Evolutionary conservation across 2,888 invertebrate genomes (phyloP).

Genomic region (Sympetrum striolatum): DNA sequence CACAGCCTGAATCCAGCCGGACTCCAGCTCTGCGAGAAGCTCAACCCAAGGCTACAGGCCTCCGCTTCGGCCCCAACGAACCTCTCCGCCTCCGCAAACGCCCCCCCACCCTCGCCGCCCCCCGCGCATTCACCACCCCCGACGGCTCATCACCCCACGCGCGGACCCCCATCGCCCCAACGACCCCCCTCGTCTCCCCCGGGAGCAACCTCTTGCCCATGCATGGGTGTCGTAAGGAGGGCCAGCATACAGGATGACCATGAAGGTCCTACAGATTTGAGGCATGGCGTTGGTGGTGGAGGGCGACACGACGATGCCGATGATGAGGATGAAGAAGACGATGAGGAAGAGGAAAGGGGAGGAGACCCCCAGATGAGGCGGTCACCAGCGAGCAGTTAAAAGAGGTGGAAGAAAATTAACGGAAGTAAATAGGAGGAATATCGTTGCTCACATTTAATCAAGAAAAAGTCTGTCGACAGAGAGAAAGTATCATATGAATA

Average conservation of each 20-base stretch:
- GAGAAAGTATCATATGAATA: no score
- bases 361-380: neutral
- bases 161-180: neutral
- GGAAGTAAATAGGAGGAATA: no score
- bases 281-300: slow-evolving; percentile 15
- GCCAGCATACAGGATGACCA: slow-evolving; percentile 18
- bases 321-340: slow-evolving; percentile 12
- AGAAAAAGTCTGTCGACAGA: no score
- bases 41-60: slow-evolving; percentile 27
- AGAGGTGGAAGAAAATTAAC: no score
- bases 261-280: slow-evolving; percentile 27
- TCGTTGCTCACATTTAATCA: no score
- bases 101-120: slow-evolving; percentile 46
- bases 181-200: slow-evolving; percentile 2
- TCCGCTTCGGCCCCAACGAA: slow-evolving; percentile 30
- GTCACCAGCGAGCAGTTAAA: slow-evolving; percentile 2
- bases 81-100: slow-evolving; percentile 22
- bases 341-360: neutral
- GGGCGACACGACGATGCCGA: neutral
- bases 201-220: slow-evolving; percentile 14
- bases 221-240: slow-evolving; percentile 42
- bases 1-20: slow-evolving; percentile 22
- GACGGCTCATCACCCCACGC: neutral
- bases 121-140: slow-evolving; percentile 15
- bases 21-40: slow-evolving; percentile 35